Conservation (phyloP, 2,797 vertebrate genomes). For the Chloroceryle amazona region DNA sequence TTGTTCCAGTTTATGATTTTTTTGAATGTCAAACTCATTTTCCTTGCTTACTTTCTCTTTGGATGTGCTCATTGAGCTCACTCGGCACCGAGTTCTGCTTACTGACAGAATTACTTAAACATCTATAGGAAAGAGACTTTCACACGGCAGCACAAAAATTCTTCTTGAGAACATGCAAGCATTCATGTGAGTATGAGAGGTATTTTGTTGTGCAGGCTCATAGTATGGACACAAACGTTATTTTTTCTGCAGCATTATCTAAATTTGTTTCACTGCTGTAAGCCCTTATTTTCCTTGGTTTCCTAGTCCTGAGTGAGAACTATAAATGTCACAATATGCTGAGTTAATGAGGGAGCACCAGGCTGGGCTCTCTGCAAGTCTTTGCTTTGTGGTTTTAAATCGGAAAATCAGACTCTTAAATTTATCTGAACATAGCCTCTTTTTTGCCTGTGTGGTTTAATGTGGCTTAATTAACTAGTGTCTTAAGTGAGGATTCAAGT, state of each 20-base stretch:
- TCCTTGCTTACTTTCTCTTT: not conserved
- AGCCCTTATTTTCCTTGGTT: not conserved
- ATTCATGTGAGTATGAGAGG: not conserved
- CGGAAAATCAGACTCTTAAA: conserved; percentile 76
- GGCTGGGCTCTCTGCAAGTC: conserved; percentile 34
- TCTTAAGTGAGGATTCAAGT: conserved; percentile 80
- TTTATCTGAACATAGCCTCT: conserved; percentile 78
- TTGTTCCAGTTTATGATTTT: not conserved
- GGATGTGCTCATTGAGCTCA: not conserved
- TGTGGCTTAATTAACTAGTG: conserved; percentile 83
- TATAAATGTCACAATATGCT: conserved; percentile 46
- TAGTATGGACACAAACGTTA: not conserved
- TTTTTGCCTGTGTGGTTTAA: conserved; percentile 76
- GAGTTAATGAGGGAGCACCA: conserved; percentile 58
- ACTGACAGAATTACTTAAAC: not conserved
- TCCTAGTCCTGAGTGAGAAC: conserved; percentile 17
- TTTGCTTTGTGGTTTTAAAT: conserved; percentile 72
- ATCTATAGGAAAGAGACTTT: not conserved
- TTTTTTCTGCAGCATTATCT: conserved; percentile 12
- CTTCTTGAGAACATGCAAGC: not conserved
- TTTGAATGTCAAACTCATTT: not conserved
- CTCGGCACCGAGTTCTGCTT: not conserved
- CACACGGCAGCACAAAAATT: not conserved
- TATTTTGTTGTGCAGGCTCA: not conserved
- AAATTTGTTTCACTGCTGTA: not conserved